Evolutionary conservation across 2,888 invertebrate genomes (phyloP).

Genomic region (Himalopsyche tibetana): DNA sequence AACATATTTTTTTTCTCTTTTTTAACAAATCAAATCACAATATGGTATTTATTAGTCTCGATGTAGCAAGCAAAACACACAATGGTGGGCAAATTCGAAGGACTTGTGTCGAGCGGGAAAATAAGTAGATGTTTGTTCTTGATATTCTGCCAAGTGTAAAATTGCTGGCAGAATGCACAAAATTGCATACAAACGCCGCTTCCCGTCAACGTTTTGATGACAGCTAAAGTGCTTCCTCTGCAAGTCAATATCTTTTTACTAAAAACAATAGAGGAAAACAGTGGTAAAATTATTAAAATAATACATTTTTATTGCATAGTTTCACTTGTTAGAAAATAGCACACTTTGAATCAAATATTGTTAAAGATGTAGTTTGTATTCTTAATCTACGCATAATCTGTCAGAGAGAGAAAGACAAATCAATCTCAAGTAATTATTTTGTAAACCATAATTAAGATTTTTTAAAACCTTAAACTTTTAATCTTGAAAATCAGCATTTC

Average conservation of each 20-base stretch:
- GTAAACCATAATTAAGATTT: too few species aligned
- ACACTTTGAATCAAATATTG: too few species aligned
- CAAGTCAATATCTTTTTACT: background rate
- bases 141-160: conserved; percentile 57
- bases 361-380: too few species aligned
- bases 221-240: conserved; percentile 54
- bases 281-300: too few species aligned
- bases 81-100: conserved; percentile 48
- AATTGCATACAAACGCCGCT: conserved; percentile 51
- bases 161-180: conserved; percentile 59
- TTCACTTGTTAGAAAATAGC: too few species aligned
- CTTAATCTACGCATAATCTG: too few species aligned
- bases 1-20: background rate
- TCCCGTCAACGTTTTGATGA: conserved; percentile 59
- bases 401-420: too few species aligned
- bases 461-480: too few species aligned
- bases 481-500: too few species aligned
- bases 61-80: conserved; percentile 2
- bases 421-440: too few species aligned
- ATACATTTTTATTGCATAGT: too few species aligned
- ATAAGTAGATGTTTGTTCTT: conserved; percentile 51
- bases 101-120: conserved; percentile 36
- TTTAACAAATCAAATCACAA: background rate
- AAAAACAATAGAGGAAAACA: background rate
- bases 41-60: background rate